These are phyloP conservation scores for Chrysomela aeneicollis DNA, from an alignment of 2,888 invertebrate species.

Conservation along the genomic window DNA sequence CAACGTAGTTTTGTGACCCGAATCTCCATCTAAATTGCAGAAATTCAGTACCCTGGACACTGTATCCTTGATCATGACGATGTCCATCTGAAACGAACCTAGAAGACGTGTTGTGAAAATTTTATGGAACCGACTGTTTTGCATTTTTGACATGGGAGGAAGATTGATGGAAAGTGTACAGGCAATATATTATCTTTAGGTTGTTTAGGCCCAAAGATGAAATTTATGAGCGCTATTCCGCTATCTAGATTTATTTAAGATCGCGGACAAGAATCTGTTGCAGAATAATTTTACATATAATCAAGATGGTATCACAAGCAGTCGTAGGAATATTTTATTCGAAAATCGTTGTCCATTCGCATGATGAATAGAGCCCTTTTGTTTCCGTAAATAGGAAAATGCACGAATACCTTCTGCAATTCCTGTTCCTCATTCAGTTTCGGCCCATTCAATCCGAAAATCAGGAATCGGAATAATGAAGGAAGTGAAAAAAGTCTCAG, in stretches of 20 bases:
- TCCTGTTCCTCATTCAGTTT: background rate
- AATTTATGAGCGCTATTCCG: background rate
- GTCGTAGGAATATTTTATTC: too few species aligned
- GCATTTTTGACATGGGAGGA: slow-evolving; percentile 31
- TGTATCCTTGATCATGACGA: too few species aligned
- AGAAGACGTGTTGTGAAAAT: too few species aligned
- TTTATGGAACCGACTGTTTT: too few species aligned
- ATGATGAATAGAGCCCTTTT: too few species aligned
- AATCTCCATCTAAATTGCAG: too few species aligned
- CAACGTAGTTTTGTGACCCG: too few species aligned
- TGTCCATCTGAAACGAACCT: too few species aligned
- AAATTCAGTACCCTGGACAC: too few species aligned
- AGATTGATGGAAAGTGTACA: slow-evolving; percentile 31
- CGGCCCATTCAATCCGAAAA: background rate
- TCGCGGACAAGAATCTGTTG: background rate
- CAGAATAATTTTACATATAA: background rate
- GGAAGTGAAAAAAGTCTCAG: background rate
- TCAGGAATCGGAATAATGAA: background rate
- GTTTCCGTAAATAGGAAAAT: too few species aligned
- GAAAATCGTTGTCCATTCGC: too few species aligned
- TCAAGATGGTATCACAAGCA: too few species aligned
- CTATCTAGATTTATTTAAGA: background rate
- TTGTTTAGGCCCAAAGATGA: slow-evolving; percentile 13
- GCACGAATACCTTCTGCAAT: background rate
- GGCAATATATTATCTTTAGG: slow-evolving; percentile 26